phyloP scores from a whole-genome alignment of 2,888 invertebrate species.

The Coleophora flavipennella region DNA sequence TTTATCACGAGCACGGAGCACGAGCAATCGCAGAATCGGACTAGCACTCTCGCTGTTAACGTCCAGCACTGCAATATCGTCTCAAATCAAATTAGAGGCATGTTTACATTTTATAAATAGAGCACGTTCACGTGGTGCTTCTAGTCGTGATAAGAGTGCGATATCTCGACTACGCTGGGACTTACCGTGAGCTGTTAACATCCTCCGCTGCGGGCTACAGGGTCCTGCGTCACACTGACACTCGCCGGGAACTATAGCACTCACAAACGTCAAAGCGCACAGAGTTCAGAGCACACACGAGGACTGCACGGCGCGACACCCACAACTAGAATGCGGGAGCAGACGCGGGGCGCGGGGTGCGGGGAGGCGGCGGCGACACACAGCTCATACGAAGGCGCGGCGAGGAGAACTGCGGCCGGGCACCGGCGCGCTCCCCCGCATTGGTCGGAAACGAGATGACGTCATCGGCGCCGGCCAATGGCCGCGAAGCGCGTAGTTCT shows the following conservation, averaged over 20 bases:
- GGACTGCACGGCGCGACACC: conserved; percentile 69
- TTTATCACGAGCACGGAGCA: conserved; percentile 39
- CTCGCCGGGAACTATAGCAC: conserved; percentile 65
- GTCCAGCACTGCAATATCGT: conserved; percentile 42
- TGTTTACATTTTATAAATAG: conserved; percentile 71
- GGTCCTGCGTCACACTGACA: conserved; percentile 66
- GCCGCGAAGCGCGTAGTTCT: conserved; percentile 31
- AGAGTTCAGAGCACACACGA: conserved; percentile 67
- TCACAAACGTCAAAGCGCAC: conserved; percentile 64
- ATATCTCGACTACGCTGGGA: conserved; percentile 31
- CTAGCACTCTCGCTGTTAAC: conserved; percentile 48
- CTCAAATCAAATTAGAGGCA: conserved; percentile 59
- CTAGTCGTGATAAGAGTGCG: conserved; percentile 44
- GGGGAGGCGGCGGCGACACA: conserved; percentile 52
- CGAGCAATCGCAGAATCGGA: conserved; percentile 31
- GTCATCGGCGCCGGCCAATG: conserved; percentile 56
- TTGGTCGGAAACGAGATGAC: conserved; percentile 56
- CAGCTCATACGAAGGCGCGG: conserved; percentile 67
- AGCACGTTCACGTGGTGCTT: conserved; percentile 66
- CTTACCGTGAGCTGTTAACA: conserved; percentile 73
- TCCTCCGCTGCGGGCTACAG: conserved; percentile 61
- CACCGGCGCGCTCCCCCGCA: conserved; percentile 48
- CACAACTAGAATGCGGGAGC: conserved; percentile 71
- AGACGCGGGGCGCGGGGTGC: conserved; percentile 55
- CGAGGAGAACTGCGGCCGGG: conserved; percentile 63